phyloP scores from a whole-genome alignment of 2,797 vertebrate species.

The Alcedo atthis region DNA sequence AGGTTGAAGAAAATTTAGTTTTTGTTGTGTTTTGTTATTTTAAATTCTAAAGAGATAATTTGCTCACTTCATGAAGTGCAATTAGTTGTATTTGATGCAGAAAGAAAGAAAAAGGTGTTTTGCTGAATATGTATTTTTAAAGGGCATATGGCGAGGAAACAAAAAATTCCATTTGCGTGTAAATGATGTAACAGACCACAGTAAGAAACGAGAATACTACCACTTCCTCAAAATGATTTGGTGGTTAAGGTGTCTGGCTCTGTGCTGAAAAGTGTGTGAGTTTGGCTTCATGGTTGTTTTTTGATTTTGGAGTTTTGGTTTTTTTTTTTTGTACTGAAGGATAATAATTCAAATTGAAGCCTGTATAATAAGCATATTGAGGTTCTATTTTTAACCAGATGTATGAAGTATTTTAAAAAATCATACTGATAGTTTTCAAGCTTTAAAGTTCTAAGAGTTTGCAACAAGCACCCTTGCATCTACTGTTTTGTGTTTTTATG shows the following conservation, averaged over 20 bases:
- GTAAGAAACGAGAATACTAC: constrained; percentile 32
- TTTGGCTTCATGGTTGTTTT: neutral
- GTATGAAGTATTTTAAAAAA: constrained; percentile 51
- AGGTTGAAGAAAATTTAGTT: constrained; percentile 17
- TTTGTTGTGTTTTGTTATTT: constrained; percentile 52
- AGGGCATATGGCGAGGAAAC: constrained; percentile 20
- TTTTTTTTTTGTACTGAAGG: constrained; percentile 25
- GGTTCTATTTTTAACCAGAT: constrained; percentile 56
- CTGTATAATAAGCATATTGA: constrained; percentile 42
- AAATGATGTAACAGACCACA: constrained; percentile 20
- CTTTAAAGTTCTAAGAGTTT: neutral
- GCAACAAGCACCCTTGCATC: neutral
- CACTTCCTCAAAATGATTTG: constrained; percentile 25
- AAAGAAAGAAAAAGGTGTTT: constrained; percentile 30
- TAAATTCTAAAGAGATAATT: constrained; percentile 41
- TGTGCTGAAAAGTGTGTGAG: constrained; percentile 6
- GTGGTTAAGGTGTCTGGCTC: constrained; percentile 18
- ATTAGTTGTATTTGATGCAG: constrained; percentile 46
- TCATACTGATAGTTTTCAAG: constrained; percentile 36
- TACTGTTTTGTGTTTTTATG: neutral
- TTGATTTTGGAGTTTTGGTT: too few relatives aligned
- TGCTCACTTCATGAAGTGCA: constrained; percentile 57
- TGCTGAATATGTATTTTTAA: constrained; percentile 59
- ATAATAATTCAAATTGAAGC: constrained; percentile 50
- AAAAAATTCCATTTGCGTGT: constrained; percentile 59